Percentiles rank a stretch among this genome's conserved stretches.
These are phyloP conservation scores for Pavo muticus DNA, from an alignment of 2,113 vertebrate species.

Conservation along the genomic window DNA sequence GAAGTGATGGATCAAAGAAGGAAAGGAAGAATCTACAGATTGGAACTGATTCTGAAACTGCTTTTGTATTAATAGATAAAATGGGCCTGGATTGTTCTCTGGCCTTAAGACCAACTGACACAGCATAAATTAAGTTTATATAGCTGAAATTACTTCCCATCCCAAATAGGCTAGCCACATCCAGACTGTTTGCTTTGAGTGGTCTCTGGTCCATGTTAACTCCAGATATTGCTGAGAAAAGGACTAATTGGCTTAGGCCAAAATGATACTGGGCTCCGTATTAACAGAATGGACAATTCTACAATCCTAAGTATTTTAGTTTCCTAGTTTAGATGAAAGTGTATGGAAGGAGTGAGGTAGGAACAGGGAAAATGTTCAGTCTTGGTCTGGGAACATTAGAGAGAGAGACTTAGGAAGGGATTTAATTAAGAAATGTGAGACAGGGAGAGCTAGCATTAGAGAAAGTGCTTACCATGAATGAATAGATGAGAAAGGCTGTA, in stretches of 20 bases:
- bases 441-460: background rate
- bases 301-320: background rate
- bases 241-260: background rate
- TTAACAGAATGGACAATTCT: background rate
- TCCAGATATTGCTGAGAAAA: background rate
- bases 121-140: background rate
- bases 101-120: background rate
- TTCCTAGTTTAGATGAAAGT: background rate
- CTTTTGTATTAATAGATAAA: background rate
- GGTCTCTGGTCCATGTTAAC: background rate
- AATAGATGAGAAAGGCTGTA: background rate
- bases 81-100: background rate
- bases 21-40: background rate
- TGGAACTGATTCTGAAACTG: background rate
- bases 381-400: background rate
- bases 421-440: background rate
- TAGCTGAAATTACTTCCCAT: background rate
- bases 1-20: background rate
- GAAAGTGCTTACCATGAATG: background rate
- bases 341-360: background rate
- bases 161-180: background rate
- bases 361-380: background rate
- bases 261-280: background rate
- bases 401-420: background rate
- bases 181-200: background rate